These are phyloP conservation scores for Plagodis dolabraria DNA, from an alignment of 2,888 invertebrate genomes.

Conservation along the genomic window DNA sequence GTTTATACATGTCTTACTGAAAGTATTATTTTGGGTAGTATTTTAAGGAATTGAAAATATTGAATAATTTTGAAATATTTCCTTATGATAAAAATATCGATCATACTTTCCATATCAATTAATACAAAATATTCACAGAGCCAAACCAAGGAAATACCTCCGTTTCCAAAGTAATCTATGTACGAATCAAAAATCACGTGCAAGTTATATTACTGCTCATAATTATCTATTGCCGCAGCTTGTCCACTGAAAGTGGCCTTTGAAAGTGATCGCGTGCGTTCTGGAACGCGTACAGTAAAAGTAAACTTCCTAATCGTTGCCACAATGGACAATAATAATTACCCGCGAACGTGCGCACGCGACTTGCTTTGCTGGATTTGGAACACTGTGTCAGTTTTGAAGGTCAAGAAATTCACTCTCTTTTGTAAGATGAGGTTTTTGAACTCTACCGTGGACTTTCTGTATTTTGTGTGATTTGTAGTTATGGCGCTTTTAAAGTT, in stretches of 20 bases:
- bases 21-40: too few species aligned
- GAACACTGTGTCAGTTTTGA: constrained; percentile 61
- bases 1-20: too few species aligned
- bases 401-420: constrained; percentile 55
- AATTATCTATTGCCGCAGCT: constrained; percentile 11
- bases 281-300: constrained; percentile 72
- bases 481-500: not conserved
- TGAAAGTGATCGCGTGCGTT: constrained; percentile 77
- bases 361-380: constrained; percentile 48
- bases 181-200: not conserved
- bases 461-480: constrained; percentile 1
- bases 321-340: constrained; percentile 51
- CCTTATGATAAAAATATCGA: too few species aligned
- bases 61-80: too few species aligned
- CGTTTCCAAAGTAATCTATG: too few species aligned
- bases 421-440: constrained; percentile 23
- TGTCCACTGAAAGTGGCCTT: constrained; percentile 61
- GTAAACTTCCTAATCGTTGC: constrained; percentile 77
- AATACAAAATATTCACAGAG: too few species aligned
- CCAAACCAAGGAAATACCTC: too few species aligned
- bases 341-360: constrained; percentile 50
- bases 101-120: too few species aligned
- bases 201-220: constrained; percentile 17
- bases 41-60: too few species aligned
- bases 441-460: constrained; percentile 6